Base-by-base conservation (phyloP, 2,888 invertebrate genomes). In the Blastobasis lacticolella region DNA sequence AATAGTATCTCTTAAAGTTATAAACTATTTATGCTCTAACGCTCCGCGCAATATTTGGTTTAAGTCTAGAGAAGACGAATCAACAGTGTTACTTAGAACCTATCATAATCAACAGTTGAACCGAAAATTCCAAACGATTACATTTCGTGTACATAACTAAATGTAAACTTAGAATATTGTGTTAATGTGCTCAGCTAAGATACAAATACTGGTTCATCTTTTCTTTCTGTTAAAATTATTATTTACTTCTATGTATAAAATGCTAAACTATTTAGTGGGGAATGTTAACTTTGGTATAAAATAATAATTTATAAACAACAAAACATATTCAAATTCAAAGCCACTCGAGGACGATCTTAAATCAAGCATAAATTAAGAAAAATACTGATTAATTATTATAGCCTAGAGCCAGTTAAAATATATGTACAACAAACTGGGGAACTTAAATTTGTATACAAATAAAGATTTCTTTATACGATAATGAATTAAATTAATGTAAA, bases 281-380 rank as follows among this genome's bases (percentile, higher is more conserved):
- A 92, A 92, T 92, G 91, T 92, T 91, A 91, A 91, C 92, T 92
- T 92, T 92, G 92, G 92, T 91, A 92, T 91, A 88, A 87, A 87
- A 87, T 86, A 86, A 85, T 86, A 87, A 83, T 85, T 80, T 67
- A 81, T 81, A 82, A 80, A 80, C 81, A 87, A 88, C 87, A 86
- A 84, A 87, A 87, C 82, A 75, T 82, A 75, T 71, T 80, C 75
- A 81, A 79, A 81, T 73, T 77, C 79, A 83, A 78, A 83, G 75
- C 79, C 78, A 82, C 75, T 80, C 81, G 67, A 71, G 82, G 79
- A 75, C 72, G 78, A 61, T 72, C 84, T 85, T 85, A 87, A 63
- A 81, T 75, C 73, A 83, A 78, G 74, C 73, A 88, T 88, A 88
- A 88, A 86, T 88, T 87, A 87, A 72, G 75, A 75, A 77, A 82